Evolutionary conservation across 2,888 invertebrate genomes (phyloP), one percentile per base, ranked within the genome.

Genomic region (Zelleria hepariella): DNA sequence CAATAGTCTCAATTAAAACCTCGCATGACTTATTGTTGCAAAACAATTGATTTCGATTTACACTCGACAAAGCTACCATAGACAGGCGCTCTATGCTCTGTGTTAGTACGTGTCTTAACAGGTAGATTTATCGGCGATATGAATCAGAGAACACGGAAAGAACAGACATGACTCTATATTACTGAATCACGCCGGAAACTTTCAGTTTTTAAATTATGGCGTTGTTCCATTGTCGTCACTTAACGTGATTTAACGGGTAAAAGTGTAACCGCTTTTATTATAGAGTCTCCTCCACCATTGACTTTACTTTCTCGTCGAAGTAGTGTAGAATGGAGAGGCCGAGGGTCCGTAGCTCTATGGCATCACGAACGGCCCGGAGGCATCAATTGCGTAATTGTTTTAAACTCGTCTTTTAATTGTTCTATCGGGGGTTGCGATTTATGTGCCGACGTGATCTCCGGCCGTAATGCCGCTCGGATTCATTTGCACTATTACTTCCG

Each of bases 371-470:
- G 68, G 79, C 86, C 86, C 67, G 68, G 66, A 80, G 87, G 86
- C 84, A 74, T 77, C 77, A 68, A 74, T 80, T 83, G 83, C 84
- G 85, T 88, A 88, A 88, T 88, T 87, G 88, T 88, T 88, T 88
- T 84, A 86, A 86, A 80, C 82, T 84, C 83, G 80, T 81, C 85
- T 87, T 88, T 88, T 88, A 88, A 88, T 88, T 88, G 87, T 88
- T 86, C 85, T 86, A 87, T 87, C 86, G 84, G 72, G 82, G 82
- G 76, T 69, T 69, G 74, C 68, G 81, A 88, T 88, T 88, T 88
- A 88, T 88, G 75, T 74, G 67, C 69, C 76, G 80, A 87, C 88
- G 88, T 88, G 88, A 86, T 85, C 84, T 75, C 77, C 71, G 71
- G 78, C 74, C 70, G 73, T 75, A 80, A 80, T 79, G 77, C 78